Evolutionary conservation across 2,113 vertebrate genomes (phyloP).

Genomic region (Tringa solitaria): DNA sequence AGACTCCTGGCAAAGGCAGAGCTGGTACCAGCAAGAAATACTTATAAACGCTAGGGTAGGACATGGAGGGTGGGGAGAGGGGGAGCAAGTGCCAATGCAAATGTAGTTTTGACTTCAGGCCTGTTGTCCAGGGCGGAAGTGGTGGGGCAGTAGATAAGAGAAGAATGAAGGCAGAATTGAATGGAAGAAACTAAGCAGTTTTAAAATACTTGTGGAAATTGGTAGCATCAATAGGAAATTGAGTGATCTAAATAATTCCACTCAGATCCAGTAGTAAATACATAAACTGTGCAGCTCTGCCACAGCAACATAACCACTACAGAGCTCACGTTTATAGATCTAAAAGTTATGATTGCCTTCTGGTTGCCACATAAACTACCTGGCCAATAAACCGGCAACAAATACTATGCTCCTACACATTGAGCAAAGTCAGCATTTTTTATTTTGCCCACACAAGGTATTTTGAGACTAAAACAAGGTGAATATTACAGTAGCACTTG

Average conservation of each 20-base stretch:
- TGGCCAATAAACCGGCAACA: not conserved
- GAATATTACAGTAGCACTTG: not conserved
- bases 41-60: not conserved
- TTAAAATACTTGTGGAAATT: not conserved
- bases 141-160: not conserved
- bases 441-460: not conserved
- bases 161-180: not conserved
- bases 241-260: not conserved
- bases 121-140: not conserved
- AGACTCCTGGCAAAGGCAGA: not conserved
- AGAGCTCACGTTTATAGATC: not conserved
- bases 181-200: not conserved
- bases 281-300: not conserved
- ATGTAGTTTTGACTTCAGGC: not conserved
- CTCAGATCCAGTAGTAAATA: not conserved
- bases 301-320: not conserved
- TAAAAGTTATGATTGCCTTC: not conserved
- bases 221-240: not conserved
- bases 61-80: fast-evolving
- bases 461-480: not conserved
- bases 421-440: not conserved
- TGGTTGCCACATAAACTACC: not conserved
- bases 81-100: not conserved
- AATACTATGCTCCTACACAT: not conserved
- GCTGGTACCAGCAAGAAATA: not conserved